phyloP scores from a whole-genome alignment of 1,140 invertebrate genomes.

The Drosophila baimaii region DNA sequence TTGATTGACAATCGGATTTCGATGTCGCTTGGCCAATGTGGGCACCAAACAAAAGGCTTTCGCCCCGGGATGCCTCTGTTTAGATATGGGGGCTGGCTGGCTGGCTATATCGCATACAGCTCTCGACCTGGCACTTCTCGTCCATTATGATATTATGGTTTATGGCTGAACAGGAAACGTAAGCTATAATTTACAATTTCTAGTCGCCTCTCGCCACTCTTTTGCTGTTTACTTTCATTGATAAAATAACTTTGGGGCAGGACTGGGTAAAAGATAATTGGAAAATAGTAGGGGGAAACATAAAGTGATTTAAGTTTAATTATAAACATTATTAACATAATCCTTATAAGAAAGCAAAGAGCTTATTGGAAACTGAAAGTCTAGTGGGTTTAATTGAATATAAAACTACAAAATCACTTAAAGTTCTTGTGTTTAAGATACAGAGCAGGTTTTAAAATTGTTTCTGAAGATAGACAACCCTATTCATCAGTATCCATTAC shows the following conservation, averaged over 20 bases:
- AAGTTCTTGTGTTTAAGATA: neutral
- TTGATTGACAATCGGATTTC: slow-evolving; percentile 80
- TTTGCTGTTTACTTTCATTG: slow-evolving; percentile 41
- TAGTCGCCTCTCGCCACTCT: slow-evolving; percentile 9
- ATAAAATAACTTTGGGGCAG: slow-evolving; percentile 58
- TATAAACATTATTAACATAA: neutral
- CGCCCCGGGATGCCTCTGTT: slow-evolving; percentile 1
- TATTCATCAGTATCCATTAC: too few species aligned
- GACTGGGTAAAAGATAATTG: slow-evolving; percentile 27
- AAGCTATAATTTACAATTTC: slow-evolving; percentile 41
- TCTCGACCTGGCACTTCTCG: slow-evolving; percentile 33
- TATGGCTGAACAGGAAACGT: slow-evolving; percentile 55
- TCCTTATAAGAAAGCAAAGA: neutral
- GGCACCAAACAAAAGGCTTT: slow-evolving; percentile 34
- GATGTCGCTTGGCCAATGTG: slow-evolving; percentile 55
- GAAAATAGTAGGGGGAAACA: slow-evolving; percentile 11
- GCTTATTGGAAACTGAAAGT: neutral
- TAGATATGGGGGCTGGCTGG: too few species aligned
- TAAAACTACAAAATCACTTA: neutral
- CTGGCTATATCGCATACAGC: slow-evolving; percentile 10
- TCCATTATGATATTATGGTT: slow-evolving; percentile 53
- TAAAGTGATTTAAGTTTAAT: slow-evolving; percentile 3
- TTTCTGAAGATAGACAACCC: too few species aligned
- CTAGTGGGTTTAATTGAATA: neutral
- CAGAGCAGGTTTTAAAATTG: too few species aligned